Base-by-base conservation (phyloP, 2,113 vertebrate species). In the Amphiprion percula region DNA sequence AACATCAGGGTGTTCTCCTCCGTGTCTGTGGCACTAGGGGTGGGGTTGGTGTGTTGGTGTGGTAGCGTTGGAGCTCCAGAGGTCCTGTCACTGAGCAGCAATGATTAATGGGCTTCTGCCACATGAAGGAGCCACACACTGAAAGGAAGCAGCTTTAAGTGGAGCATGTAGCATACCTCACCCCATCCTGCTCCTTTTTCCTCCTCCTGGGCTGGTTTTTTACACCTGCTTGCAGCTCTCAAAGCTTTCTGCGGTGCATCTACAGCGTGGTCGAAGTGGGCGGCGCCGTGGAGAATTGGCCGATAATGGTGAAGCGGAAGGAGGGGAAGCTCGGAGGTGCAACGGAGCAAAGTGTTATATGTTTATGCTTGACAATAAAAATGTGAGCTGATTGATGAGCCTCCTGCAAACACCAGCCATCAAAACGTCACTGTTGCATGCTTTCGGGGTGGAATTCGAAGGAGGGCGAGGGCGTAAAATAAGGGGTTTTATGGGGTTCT, bases 81-180 rank as follows among this genome's bases (percentile, higher is more conserved):
- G 70, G 55, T 86, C 77, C 62, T 90, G 93, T 91, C 87, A 75
- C 78, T 73, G 74, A 76, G 39, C 65, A 73, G 30, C 52, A 85
- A 84, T 95, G 93, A 95, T 94, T 93, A 93, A 94, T 95, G 92
- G 68, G 69, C 64, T 52, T 62, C 75, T 83, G 84, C 88, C 67
- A 90, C 88, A 89, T 82, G 67, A 90, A 79, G 82, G 85, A 89
- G 83, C 60, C 77, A 70, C 58, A 12, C 58, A 65, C 86, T 80
- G 65, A 85, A 37, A 87, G 72, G 84, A 74, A 63, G 28, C 37
- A 79, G 63, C 71, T 71, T 84, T 55, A 84, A 87, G 76, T 75
- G 76, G 73, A 86, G 66, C 85, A 24, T 7, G 8, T 4, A 60
- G 76, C 66, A 26, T 47, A 61, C 56, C 63, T 86, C 83, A 64